Evolutionary conservation across 2,888 invertebrate species (phyloP), one percentile per base, ranked within the genome.

Genomic region (Augochlorella aurata): DNA sequence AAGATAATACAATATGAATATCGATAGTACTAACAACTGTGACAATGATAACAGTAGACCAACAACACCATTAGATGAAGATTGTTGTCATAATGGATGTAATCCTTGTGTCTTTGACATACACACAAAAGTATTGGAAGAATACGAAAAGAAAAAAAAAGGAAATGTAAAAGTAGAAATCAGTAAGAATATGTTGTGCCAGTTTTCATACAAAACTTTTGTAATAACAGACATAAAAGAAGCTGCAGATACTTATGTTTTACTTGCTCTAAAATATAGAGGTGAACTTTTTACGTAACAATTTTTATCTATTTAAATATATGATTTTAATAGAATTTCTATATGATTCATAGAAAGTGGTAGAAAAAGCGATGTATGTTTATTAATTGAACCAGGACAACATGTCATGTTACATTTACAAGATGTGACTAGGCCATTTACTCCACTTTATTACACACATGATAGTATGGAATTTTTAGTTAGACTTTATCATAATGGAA

Each of bases 21-120:
- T 29, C 66, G 47, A 77, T 73, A 76, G 58, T 38, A 45, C 76
- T 73, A 76, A 29, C 44, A 45, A 61, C n/a, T 66, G 29, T 49
- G 47, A 58, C n/a, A 66, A 76, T 58, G 75, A 84, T 47, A 71
- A 78, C 73, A 74, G 85, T 67, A 88, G 91, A 21, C 92, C 92
- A 5, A 24, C 54, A 58, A 91, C 91, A 47, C 92, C 92, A 38
- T 74, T 80, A 54, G 79, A 90, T 29, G 87, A 90, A 61, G 92
- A 93, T 85, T 93, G 93, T 71, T 93, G 93, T 74, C 92, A 92
- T 50, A 92, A 90, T 88, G 89, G 85, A 10, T 93, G 93, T 72
- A 87, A 90, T 81, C 92, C 92, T 47, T 93, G 93, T 49, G 90
- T 93, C 67, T 92, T 92, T 80, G 93, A 93, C 75, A 80, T 92